These are phyloP conservation scores for Papilio polyxenes DNA, from an alignment of 1,140 invertebrate species.

Conservation along the genomic window DNA sequence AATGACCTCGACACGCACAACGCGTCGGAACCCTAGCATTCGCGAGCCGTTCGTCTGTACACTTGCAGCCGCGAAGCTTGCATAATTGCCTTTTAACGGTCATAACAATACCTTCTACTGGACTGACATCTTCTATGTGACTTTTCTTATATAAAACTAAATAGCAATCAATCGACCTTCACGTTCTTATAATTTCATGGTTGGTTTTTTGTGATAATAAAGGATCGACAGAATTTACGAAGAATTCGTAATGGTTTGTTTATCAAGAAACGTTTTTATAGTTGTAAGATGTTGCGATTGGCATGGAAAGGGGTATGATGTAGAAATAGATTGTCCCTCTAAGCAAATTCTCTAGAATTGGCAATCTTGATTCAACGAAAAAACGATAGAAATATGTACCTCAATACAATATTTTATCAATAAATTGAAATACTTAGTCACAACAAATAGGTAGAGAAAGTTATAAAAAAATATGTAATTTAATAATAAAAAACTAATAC, in stretches of 20 bases:
- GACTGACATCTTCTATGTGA: neutral
- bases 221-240: neutral
- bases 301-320: neutral
- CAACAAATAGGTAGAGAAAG: neutral
- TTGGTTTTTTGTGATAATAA: neutral
- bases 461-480: neutral
- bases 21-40: conserved; percentile 56
- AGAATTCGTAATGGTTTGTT: neutral
- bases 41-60: conserved; percentile 54
- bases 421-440: no score
- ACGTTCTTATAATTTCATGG: conserved; percentile 30
- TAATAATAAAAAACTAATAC: neutral
- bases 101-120: conserved; percentile 47
- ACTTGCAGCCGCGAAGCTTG: conserved; percentile 67
- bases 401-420: no score
- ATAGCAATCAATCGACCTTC: conserved; percentile 32
- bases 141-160: conserved; percentile 28
- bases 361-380: no score
- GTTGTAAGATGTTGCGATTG: neutral
- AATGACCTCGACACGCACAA: conserved; percentile 64
- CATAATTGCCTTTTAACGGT: conserved; percentile 72
- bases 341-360: no score
- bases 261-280: neutral
- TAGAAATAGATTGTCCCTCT: neutral
- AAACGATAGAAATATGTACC: no score